Percentiles rank a stretch among this genome's conserved stretches.
Conservation (phyloP, 1,140 invertebrate genomes). For the Argopecten irradians region DNA sequence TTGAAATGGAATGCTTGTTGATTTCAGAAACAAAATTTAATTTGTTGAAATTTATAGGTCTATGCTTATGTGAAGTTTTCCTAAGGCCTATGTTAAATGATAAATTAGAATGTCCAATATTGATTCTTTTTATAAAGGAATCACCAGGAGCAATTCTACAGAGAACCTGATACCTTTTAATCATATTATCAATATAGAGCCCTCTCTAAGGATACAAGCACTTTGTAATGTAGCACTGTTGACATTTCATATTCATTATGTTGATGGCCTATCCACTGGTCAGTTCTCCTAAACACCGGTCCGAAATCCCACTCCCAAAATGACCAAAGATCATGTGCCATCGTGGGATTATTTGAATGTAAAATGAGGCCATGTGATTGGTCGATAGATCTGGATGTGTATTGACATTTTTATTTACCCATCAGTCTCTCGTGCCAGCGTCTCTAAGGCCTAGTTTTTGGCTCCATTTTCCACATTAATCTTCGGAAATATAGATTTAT, state of each 20-base stretch:
- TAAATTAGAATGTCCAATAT: not conserved
- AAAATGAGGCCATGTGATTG: not conserved
- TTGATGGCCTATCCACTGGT: not conserved
- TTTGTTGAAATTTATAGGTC: not conserved
- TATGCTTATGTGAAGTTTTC: not conserved
- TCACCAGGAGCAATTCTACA: not conserved
- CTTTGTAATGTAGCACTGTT: not conserved
- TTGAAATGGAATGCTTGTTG: not conserved
- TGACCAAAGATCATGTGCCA: conserved; percentile 7
- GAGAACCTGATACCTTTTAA: not conserved
- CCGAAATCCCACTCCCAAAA: not conserved
- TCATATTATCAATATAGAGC: not conserved
- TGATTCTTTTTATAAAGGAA: not conserved
- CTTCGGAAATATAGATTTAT: conserved; percentile 15
- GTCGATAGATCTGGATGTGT: not conserved
- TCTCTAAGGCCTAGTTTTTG: not conserved
- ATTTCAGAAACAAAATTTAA: not conserved
- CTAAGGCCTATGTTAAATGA: not conserved
- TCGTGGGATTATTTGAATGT: not conserved
- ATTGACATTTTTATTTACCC: not conserved
- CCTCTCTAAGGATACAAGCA: not conserved
- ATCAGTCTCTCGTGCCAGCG: not conserved
- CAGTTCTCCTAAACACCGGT: not conserved
- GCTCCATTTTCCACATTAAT: conserved; percentile 7
- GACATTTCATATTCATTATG: conserved; percentile 23